phyloP scores from a whole-genome alignment of 2,113 vertebrate genomes.

The Meles meles region DNA sequence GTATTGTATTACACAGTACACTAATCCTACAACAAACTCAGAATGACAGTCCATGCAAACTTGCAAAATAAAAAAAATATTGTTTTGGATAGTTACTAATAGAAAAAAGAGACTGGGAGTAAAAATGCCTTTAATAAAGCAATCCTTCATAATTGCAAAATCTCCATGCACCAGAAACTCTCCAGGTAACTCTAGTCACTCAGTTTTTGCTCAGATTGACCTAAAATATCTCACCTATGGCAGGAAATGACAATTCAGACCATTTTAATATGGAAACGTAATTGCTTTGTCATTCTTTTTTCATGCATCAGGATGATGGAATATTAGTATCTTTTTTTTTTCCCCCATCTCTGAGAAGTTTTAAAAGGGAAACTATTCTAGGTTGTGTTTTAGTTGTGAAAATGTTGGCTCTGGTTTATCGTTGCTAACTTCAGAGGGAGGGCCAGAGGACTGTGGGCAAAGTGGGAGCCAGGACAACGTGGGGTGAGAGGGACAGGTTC shows the following conservation, averaged over 20 bases:
- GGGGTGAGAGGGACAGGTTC: not conserved
- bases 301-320: not conserved
- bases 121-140: not conserved
- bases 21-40: not conserved
- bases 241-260: too few relatives aligned
- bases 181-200: not conserved
- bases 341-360: not conserved
- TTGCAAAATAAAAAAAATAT: not conserved
- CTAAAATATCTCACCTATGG: rapidly evolving
- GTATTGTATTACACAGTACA: not conserved
- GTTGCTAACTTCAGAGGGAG: too few relatives aligned
- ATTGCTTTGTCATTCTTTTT: not conserved
- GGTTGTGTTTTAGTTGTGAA: not conserved
- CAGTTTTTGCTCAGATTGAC: not conserved
- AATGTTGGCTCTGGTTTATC: not conserved
- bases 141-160: not conserved
- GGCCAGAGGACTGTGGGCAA: not conserved
- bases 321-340: not conserved
- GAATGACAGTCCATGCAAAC: not conserved
- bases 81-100: not conserved
- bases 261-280: not conserved
- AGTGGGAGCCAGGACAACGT: not conserved
- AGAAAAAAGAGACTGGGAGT: not conserved
- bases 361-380: not conserved
- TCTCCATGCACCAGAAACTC: too few relatives aligned